Conservation (phyloP, 1,140 invertebrate species). For the Bombus breviceps region DNA sequence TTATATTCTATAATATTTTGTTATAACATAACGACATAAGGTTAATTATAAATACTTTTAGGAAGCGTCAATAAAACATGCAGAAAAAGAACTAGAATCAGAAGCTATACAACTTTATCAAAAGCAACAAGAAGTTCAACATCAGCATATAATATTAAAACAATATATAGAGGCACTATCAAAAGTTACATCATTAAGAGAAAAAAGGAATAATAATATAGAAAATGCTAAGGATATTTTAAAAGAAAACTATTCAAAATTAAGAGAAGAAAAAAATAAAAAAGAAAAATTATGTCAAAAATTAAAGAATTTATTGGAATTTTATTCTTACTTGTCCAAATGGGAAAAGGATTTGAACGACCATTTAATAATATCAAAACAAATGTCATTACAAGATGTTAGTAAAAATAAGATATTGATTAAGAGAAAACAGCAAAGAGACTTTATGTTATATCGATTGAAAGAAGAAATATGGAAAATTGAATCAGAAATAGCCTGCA, state of each 20-base stretch:
- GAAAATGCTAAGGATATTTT: conserved; percentile 75
- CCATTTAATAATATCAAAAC: conserved; percentile 81
- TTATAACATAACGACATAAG: background rate
- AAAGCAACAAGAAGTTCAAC: conserved; percentile 81
- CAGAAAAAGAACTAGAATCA: conserved; percentile 80
- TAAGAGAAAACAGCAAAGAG: conserved; percentile 82
- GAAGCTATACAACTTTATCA: conserved; percentile 80
- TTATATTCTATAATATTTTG: too few species aligned
- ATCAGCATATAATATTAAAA: conserved; percentile 82
- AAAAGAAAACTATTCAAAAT: conserved; percentile 73
- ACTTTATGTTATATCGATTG: conserved; percentile 83
- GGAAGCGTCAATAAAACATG: conserved; percentile 77
- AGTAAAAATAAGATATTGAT: conserved; percentile 80
- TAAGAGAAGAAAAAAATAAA: conserved; percentile 74
- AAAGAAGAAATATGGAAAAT: conserved; percentile 83
- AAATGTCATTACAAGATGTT: conserved; percentile 82
- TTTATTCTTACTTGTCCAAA: conserved; percentile 80
- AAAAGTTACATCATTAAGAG: conserved; percentile 77
- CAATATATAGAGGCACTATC: conserved; percentile 81
- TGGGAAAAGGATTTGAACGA: conserved; percentile 83
- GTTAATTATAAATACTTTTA: conserved; percentile 43
- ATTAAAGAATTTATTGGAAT: conserved; percentile 76
- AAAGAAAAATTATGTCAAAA: conserved; percentile 78
- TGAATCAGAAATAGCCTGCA: conserved; percentile 80
- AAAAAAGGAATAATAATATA: conserved; percentile 74